phyloP scores from a whole-genome alignment of 2,113 vertebrate species.

The Campylomormyrus numenius region DNA sequence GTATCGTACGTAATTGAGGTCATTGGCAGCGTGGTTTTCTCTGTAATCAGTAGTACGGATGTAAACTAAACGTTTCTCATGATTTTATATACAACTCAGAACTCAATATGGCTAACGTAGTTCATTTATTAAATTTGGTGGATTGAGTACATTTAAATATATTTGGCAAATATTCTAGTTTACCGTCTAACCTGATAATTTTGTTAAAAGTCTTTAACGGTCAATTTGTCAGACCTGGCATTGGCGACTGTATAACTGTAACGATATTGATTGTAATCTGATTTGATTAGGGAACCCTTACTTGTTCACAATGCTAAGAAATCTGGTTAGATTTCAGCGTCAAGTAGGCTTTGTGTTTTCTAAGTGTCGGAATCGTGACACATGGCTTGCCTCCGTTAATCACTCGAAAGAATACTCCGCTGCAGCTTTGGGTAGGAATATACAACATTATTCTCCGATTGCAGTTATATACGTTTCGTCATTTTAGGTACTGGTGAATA shows the following conservation, averaged over 20 bases:
- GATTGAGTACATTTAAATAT: background rate
- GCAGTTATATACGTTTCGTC: background rate
- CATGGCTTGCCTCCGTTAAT: background rate
- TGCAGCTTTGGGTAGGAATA: slow-evolving; percentile 43
- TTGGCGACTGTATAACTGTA: background rate
- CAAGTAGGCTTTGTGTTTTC: slow-evolving; percentile 17
- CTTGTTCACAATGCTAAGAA: slow-evolving; percentile 41
- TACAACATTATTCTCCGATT: background rate
- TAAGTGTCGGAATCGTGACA: slow-evolving; percentile 20
- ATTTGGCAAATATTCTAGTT: background rate
- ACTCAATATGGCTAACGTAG: background rate
- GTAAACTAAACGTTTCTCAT: background rate
- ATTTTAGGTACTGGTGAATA: background rate
- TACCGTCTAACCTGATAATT: background rate
- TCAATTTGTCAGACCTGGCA: background rate
- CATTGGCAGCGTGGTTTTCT: background rate
- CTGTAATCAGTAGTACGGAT: background rate
- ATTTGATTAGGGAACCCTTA: background rate
- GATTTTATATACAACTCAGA: background rate
- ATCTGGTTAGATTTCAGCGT: slow-evolving; percentile 35
- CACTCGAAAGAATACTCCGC: slow-evolving; percentile 38
- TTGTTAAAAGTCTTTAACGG: background rate
- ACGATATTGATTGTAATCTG: background rate
- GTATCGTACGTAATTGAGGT: background rate
- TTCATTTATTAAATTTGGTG: background rate